Percentiles rank a stretch among this genome's conserved stretches.
Evolutionary conservation across 2,797 vertebrate genomes (phyloP).

Genomic region (Oreonectes daqikongensis): DNA sequence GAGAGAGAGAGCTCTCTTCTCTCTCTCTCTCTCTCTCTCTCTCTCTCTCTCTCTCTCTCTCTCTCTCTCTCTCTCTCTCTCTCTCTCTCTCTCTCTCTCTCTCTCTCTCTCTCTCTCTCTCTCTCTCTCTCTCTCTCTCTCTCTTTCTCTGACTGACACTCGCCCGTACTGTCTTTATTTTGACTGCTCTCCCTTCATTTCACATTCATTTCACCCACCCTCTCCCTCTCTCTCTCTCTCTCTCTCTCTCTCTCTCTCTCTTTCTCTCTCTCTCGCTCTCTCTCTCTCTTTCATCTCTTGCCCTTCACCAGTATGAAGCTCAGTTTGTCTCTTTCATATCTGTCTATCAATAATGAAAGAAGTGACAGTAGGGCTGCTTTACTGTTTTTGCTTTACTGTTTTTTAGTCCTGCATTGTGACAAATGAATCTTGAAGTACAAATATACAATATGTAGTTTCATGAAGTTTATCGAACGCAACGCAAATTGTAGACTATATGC

Average conservation of each 20-base stretch:
- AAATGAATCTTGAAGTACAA: no score
- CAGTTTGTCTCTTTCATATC: constrained; percentile 46
- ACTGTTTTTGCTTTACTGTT: no score
- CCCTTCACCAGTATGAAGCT: constrained; percentile 64
- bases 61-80: constrained; percentile 1
- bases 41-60: neutral
- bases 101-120: neutral
- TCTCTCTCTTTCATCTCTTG: constrained; percentile 61
- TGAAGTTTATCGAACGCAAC: no score
- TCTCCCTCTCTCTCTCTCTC: constrained; percentile 20
- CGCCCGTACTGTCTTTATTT: neutral
- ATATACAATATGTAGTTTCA: no score
- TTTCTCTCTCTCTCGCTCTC: constrained; percentile 38
- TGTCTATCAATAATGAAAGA: constrained; percentile 63
- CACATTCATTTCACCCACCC: constrained; percentile 3
- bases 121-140: neutral
- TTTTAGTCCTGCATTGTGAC: no score
- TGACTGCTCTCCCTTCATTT: constrained; percentile 11
- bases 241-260: constrained; percentile 59
- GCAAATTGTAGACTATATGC: no score
- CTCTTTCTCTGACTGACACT: neutral
- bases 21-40: neutral
- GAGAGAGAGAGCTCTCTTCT: no score
- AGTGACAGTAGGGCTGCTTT: constrained; percentile 5
- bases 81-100: neutral